A percentile compares a stretch with the other conserved stretches of the same genome.
Conservation (phyloP, 2,888 invertebrate genomes). For the Matsumyia berberina region DNA sequence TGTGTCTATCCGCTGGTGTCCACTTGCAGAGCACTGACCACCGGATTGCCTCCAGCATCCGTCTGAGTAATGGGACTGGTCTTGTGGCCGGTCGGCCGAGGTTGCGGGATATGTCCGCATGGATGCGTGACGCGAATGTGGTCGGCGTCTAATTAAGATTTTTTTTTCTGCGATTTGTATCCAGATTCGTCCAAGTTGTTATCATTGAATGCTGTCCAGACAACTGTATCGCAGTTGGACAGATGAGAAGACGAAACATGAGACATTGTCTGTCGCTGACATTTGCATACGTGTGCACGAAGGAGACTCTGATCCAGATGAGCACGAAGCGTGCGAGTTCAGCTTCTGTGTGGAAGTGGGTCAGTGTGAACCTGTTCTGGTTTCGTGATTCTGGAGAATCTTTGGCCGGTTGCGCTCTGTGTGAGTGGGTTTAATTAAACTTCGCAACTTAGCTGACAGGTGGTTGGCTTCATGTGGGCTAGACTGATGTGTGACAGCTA, state of each 20-base stretch:
- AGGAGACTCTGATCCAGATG: slow-evolving; percentile 59
- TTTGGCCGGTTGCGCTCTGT: not conserved
- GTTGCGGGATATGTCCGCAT: slow-evolving; percentile 6
- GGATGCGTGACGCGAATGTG: slow-evolving; percentile 52
- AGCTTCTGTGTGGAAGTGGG: slow-evolving; percentile 31
- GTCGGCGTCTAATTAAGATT: slow-evolving; percentile 50
- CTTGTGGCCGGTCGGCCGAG: slow-evolving; percentile 35
- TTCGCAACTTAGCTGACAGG: not conserved
- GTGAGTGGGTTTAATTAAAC: slow-evolving; percentile 1
- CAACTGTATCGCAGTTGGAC: slow-evolving; percentile 53
- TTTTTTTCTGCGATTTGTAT: slow-evolving; percentile 3
- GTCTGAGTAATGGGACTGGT: slow-evolving; percentile 40
- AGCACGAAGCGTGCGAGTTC: slow-evolving; percentile 43
- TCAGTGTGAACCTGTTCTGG: slow-evolving; percentile 43
- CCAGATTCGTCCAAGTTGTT: slow-evolving; percentile 15
- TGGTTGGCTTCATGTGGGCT: not conserved
- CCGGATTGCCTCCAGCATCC: slow-evolving; percentile 55
- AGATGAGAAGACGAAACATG: slow-evolving; percentile 58
- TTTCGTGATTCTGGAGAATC: slow-evolving; percentile 26
- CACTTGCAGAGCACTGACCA: slow-evolving; percentile 53
- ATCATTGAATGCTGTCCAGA: slow-evolving; percentile 55
- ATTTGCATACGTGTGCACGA: slow-evolving; percentile 20
- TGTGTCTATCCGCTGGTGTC: slow-evolving; percentile 20
- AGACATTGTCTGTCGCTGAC: slow-evolving; percentile 47
- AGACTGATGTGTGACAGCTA: not conserved